Evolutionary conservation across 2,113 vertebrate species (phyloP), one percentile per base, ranked within the genome.

Genomic region (Xiphias gladius): DNA sequence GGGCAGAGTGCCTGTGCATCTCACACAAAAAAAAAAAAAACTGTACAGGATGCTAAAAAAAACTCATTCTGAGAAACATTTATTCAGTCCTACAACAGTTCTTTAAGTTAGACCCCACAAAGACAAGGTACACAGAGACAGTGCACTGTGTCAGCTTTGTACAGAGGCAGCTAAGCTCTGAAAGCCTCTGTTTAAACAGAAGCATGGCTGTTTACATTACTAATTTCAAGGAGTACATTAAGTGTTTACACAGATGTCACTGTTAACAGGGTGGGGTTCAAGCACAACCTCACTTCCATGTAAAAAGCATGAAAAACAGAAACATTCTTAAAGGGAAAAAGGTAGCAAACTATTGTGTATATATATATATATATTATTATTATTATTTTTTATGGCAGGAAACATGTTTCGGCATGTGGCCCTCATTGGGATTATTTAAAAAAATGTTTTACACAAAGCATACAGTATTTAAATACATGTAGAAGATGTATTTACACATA

Each of bases 1-100:
- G 35, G 35, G 35, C 35, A 35, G 46, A 52, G 30, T 14, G 7
- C 41, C 41, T 41, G 35, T 35, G 35, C 2, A 5, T 35, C 35
- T 35, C 35, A 35, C 9, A n/a, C n/a, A n/a, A n/a, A n/a, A n/a
- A n/a, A n/a, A n/a, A 9, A 46, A 24, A 54, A 35, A 81, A 32
- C 88, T 85, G 46, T 30, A 87, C 89, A 54, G 66, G 74, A 14
- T 69, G 86, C 85, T 86, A n/a, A n/a, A 46, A 58, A 62, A 73
- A 71, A 68, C 68, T 61, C 4, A 20, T 54, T 54, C 14, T 81
- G 35, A 35, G 35, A 35, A 35, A 35, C 35, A 7, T 35, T 35
- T 7, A 6, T 54, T 26, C 30, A 58, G 35, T 50, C 24, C 7
- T 52, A 20, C 3, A 59, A 48, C 55, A 71, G 58, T 48, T 24